Conservation (phyloP, 2,797 vertebrate genomes). For the Cynopterus sphinx region DNA sequence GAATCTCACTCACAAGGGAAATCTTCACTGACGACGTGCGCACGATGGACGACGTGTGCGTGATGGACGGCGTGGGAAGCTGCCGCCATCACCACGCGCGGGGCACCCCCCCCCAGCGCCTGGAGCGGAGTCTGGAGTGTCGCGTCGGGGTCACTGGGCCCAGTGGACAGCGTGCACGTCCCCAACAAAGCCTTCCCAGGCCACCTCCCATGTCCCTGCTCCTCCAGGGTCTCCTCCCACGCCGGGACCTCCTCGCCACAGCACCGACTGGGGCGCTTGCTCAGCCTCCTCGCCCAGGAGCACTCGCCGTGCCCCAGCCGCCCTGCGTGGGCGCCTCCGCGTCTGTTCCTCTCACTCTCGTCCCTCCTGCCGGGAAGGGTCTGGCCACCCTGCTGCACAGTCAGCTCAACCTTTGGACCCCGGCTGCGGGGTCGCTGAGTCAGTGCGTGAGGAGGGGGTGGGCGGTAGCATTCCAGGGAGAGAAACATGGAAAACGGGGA, state of each 20-base stretch:
- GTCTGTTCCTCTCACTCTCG: background rate
- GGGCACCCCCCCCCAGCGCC: too few relatives aligned
- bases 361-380: background rate
- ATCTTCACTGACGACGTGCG: background rate
- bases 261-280: background rate
- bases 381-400: background rate
- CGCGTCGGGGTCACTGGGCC: too few relatives aligned
- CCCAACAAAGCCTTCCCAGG: too few relatives aligned
- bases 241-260: background rate
- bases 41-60: too few relatives aligned
- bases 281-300: background rate
- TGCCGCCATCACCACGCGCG: too few relatives aligned
- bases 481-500: background rate
- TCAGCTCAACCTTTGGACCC: too few relatives aligned
- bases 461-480: background rate
- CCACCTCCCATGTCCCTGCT: too few relatives aligned
- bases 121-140: too few relatives aligned
- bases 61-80: too few relatives aligned
- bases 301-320: background rate
- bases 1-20: background rate
- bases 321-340: too few relatives aligned
- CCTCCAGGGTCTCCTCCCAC: background rate
- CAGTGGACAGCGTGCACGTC: too few relatives aligned
- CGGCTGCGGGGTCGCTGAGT: background rate
- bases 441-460: background rate